Percentiles rank a stretch among this genome's conserved stretches.
phyloP scores from a whole-genome alignment of 2,113 vertebrate genomes.

The Pangasianodon gigas region DNA sequence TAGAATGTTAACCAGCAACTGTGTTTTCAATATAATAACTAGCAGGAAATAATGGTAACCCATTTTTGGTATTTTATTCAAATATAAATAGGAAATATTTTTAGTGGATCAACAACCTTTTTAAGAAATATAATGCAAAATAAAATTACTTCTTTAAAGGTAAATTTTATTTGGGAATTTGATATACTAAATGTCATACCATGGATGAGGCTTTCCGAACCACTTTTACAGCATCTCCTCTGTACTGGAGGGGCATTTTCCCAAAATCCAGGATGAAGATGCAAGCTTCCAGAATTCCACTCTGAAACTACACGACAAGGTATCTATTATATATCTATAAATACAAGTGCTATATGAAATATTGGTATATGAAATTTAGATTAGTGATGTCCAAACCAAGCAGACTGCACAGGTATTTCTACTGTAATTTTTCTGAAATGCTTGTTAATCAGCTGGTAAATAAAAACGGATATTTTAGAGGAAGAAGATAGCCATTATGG shows the following conservation, averaged over 20 bases:
- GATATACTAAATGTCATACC: constrained; percentile 70
- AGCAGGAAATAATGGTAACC: background rate
- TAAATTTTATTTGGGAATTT: background rate
- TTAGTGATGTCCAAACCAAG: background rate
- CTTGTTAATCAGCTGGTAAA: background rate
- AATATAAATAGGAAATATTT: background rate
- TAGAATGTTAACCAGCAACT: background rate
- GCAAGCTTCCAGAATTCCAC: constrained; percentile 83
- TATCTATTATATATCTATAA: background rate
- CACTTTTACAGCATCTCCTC: constrained; percentile 79
- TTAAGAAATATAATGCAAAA: no score
- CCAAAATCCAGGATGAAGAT: constrained; percentile 80
- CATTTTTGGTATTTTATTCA: background rate
- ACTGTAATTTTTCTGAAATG: background rate
- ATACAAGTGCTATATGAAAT: background rate
- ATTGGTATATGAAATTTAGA: background rate
- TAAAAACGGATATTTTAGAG: background rate
- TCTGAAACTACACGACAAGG: constrained; percentile 80
- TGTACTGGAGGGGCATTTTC: constrained; percentile 78
- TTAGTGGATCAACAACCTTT: background rate
- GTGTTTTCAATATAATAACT: background rate
- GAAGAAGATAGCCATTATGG: background rate
- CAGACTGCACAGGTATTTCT: background rate
- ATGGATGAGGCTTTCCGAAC: constrained; percentile 82
- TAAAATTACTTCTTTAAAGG: background rate